Conservation (phyloP, 2,797 vertebrate genomes). For the Pygocentrus nattereri region DNA sequence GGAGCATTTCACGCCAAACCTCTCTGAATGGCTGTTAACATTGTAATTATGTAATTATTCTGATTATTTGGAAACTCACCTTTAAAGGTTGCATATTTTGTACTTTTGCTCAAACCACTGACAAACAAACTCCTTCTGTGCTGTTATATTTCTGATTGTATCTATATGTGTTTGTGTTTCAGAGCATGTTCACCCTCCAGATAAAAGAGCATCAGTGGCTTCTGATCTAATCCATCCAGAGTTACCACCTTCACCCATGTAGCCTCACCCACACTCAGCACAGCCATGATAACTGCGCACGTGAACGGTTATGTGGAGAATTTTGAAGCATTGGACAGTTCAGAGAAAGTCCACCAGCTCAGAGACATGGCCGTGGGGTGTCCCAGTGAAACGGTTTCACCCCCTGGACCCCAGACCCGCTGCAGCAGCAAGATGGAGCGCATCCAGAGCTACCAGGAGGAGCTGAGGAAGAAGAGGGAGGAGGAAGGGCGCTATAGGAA, state of each 20-base stretch:
- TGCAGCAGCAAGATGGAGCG: conserved; percentile 86
- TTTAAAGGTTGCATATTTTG: too few species aligned
- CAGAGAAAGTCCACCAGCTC: conserved; percentile 78
- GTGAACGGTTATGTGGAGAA: conserved; percentile 87
- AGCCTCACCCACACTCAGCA: conserved; percentile 16
- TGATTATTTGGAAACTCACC: too few species aligned
- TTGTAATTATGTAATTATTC: too few species aligned
- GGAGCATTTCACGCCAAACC: too few species aligned
- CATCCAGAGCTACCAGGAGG: conserved; percentile 91
- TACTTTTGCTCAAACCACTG: too few species aligned
- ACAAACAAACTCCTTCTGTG: not conserved
- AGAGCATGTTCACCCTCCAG: conserved; percentile 47
- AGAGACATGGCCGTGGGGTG: conserved; percentile 92
- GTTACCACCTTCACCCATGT: not conserved
- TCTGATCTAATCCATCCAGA: conserved; percentile 31
- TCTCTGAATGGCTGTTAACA: too few species aligned
- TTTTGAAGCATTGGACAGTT: conserved; percentile 70
- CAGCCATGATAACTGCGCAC: conserved; percentile 89
- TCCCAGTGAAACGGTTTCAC: conserved; percentile 82
- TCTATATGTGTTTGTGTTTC: conserved; percentile 27
- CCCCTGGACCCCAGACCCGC: conserved; percentile 79
- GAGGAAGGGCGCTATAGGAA: conserved; percentile 84
- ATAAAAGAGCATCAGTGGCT: conserved; percentile 43
- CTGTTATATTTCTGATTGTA: not conserved
- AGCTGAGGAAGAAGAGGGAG: conserved; percentile 87